These are phyloP conservation scores for Dasyurus viverrinus DNA, from an alignment of 2,113 vertebrate species.

Conservation along the genomic window DNA sequence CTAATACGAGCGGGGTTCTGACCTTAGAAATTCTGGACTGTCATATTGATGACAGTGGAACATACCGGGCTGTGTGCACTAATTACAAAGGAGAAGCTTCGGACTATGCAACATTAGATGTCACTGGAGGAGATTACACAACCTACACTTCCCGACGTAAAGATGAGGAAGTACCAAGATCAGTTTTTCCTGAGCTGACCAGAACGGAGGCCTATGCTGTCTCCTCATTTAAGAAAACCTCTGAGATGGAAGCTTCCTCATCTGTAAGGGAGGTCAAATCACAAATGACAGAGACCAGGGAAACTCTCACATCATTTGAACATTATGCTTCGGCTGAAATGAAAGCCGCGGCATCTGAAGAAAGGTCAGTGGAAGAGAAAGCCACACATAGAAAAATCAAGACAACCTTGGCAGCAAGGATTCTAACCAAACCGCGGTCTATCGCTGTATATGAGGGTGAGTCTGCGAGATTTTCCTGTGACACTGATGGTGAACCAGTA, in stretches of 20 bases:
- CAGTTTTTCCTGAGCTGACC: conserved; percentile 90
- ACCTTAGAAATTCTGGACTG: conserved; percentile 94
- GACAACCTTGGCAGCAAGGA: conserved; percentile 87
- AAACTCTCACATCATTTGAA: conserved; percentile 87
- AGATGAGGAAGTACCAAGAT: conserved; percentile 92
- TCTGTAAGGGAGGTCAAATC: conserved; percentile 91
- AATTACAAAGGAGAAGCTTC: conserved; percentile 96
- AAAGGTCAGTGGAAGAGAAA: conserved; percentile 86
- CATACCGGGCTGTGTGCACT: conserved; percentile 93
- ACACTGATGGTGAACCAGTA: conserved; percentile 94
- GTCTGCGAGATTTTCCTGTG: conserved; percentile 92
- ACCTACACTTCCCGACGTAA: conserved; percentile 88
- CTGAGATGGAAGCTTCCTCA: conserved; percentile 89
- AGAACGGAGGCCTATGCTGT: conserved; percentile 92
- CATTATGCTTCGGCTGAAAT: conserved; percentile 89
- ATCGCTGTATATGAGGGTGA: conserved; percentile 92
- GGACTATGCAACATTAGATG: conserved; percentile 95
- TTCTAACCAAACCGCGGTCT: conserved; percentile 93
- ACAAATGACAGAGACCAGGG: conserved; percentile 88
- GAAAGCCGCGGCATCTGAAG: conserved; percentile 83
- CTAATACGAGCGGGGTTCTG: conserved; percentile 93
- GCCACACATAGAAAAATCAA: conserved; percentile 86
- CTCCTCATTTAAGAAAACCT: conserved; percentile 91
- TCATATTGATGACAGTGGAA: conserved; percentile 93
- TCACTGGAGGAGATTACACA: conserved; percentile 90